phyloP scores from a whole-genome alignment of 1,140 invertebrate species.

The Caenorhabditis inopinata region DNA sequence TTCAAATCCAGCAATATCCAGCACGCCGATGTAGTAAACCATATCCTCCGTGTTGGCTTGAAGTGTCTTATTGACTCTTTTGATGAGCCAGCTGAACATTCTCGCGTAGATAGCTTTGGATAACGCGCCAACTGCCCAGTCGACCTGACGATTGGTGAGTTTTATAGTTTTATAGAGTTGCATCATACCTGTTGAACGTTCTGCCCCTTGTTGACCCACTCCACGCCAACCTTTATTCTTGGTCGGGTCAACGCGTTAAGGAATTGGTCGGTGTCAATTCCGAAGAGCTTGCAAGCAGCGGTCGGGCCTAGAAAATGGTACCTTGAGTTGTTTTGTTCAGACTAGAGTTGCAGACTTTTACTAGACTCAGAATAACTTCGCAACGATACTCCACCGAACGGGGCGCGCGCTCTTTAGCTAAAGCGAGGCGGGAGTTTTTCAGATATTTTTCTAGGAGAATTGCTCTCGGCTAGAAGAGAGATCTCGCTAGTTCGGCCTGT shows the following conservation, averaged over 20 bases:
- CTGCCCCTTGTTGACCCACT: conserved; percentile 73
- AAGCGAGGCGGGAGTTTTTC: too few species aligned
- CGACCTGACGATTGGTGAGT: conserved; percentile 50
- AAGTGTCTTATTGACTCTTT: conserved; percentile 58
- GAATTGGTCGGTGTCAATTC: conserved; percentile 71
- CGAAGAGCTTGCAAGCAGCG: conserved; percentile 68
- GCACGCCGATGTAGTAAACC: conserved; percentile 76
- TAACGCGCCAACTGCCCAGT: conserved; percentile 70
- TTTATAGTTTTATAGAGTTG: not conserved
- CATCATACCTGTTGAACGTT: conserved; percentile 75
- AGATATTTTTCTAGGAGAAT: too few species aligned
- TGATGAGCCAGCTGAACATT: conserved; percentile 60
- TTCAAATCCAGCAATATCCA: conserved; percentile 99
- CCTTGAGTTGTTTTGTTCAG: too few species aligned
- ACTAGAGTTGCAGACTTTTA: too few species aligned
- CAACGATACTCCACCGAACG: too few species aligned
- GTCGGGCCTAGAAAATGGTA: conserved; percentile 52
- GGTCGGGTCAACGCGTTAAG: conserved; percentile 71
- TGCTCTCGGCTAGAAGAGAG: too few species aligned
- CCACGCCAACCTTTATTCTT: conserved; percentile 71
- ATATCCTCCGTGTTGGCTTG: conserved; percentile 47
- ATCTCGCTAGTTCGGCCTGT: too few species aligned
- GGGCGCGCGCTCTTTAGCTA: too few species aligned
- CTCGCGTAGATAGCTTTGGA: conserved; percentile 61
- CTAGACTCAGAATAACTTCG: too few species aligned